These are phyloP conservation scores for Lampris incognitus DNA, from an alignment of 2,113 vertebrate species.

Conservation along the genomic window DNA sequence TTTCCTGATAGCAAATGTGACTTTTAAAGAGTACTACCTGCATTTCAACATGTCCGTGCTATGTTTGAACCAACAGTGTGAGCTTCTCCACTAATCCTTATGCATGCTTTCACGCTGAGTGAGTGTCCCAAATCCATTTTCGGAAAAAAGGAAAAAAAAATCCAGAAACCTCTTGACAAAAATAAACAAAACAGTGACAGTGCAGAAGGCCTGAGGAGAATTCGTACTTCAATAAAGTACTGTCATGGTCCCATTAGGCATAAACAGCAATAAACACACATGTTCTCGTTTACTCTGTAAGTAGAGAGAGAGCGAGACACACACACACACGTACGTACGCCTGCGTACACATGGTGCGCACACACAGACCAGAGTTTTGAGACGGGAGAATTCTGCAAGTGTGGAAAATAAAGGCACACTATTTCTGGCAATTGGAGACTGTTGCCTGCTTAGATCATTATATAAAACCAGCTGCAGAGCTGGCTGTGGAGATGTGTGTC, in stretches of 20 bases:
- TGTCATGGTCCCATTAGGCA: conserved; percentile 11
- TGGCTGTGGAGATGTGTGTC: conserved; percentile 44
- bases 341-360: conserved; percentile 3
- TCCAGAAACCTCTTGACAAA: neutral
- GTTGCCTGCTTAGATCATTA: conserved; percentile 48
- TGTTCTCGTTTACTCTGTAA: conserved; percentile 48
- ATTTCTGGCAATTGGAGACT: conserved; percentile 56
- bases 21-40: neutral
- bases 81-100: neutral
- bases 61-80: neutral
- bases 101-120: neutral
- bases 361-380: neutral
- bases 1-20: neutral
- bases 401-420: conserved; percentile 50
- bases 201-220: neutral
- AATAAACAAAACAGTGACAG: neutral
- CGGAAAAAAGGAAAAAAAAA: neutral
- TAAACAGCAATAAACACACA: conserved; percentile 42
- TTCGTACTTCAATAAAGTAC: neutral
- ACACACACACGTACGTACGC: neutral
- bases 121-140: neutral
- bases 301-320: neutral
- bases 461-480: conserved; percentile 61
- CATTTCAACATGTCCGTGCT: conserved; percentile 16
- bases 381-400: conserved; percentile 35